Conservation (phyloP, 35 echinoderm and acorn worm species). For the Stichopus chloronotus region DNA sequence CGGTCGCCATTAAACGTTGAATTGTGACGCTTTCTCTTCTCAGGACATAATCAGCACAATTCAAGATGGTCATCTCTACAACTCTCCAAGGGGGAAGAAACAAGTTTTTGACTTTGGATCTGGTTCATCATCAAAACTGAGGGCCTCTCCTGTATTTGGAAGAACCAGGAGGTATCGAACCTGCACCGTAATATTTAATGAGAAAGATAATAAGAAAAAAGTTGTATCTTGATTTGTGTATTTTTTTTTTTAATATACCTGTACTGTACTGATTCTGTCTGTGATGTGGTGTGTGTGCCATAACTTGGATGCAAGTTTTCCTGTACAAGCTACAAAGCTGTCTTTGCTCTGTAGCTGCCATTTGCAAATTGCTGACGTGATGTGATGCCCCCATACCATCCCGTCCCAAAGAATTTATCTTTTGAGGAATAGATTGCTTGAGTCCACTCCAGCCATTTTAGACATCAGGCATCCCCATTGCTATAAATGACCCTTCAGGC, state of each 20-base stretch:
- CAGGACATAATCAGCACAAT: constrained; percentile 8
- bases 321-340: neutral
- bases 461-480: no score
- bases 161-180: neutral
- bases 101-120: neutral
- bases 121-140: neutral
- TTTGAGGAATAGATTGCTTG: no score
- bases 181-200: neutral
- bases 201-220: neutral
- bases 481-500: no score
- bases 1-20: no score
- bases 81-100: neutral
- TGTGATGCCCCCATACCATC: no score
- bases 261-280: neutral
- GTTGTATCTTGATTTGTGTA: neutral
- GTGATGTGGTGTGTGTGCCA: neutral
- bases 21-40: neutral
- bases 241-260: neutral
- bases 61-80: constrained; percentile 2
- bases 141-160: neutral
- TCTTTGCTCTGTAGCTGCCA: no score
- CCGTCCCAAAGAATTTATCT: no score
- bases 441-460: no score
- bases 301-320: neutral
- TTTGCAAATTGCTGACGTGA: no score